A percentile compares a stretch with the other conserved stretches of the same genome.
Evolutionary conservation across 2,113 vertebrate species (phyloP).

Genomic region (Colius striatus): DNA sequence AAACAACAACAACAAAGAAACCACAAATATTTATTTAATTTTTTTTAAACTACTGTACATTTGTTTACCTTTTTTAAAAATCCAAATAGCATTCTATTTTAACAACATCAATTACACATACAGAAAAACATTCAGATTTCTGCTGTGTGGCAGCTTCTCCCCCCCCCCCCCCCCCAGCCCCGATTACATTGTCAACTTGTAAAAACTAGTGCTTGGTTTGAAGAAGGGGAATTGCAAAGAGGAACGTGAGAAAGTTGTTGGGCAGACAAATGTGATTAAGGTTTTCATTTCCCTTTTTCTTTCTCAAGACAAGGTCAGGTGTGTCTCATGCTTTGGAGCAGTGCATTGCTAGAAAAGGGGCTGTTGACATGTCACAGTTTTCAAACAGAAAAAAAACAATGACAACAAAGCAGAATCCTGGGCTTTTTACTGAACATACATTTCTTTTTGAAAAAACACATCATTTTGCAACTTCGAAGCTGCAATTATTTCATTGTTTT

Average conservation of each 20-base stretch:
- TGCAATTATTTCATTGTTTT: background rate
- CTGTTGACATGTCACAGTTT: background rate
- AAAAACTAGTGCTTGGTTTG: background rate
- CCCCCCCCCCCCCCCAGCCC: no score
- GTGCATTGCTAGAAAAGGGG: background rate
- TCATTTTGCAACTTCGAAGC: background rate
- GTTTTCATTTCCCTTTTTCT: background rate
- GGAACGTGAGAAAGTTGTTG: constrained; percentile 14
- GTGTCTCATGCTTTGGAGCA: background rate
- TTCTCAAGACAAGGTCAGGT: background rate
- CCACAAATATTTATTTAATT: background rate
- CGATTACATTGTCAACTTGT: background rate
- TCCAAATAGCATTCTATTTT: background rate
- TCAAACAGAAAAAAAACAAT: background rate
- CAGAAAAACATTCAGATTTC: background rate
- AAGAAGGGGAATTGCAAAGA: background rate
- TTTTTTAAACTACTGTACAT: background rate
- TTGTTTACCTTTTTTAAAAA: background rate
- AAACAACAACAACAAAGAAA: background rate
- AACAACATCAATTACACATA: background rate
- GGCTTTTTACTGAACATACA: background rate
- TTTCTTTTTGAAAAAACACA: background rate
- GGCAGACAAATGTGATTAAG: background rate
- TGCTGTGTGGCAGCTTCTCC: background rate
- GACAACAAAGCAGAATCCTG: background rate